Conservation (phyloP, 2,888 invertebrate species). For the Muscina levida region DNA sequence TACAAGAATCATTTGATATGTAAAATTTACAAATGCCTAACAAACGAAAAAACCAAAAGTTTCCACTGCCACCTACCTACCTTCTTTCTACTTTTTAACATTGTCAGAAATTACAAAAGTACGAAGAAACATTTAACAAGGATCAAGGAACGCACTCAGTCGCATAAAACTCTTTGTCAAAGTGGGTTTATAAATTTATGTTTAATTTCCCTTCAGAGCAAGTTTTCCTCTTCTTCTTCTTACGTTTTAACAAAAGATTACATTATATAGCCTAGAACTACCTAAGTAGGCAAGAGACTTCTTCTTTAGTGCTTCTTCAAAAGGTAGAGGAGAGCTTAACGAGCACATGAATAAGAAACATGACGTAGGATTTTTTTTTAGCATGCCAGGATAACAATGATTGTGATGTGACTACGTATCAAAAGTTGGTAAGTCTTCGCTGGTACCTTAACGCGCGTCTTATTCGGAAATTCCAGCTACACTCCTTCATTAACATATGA, state of each 20-base stretch:
- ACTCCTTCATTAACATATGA: conserved; percentile 61
- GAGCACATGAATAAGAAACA: too few species aligned
- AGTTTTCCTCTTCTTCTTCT: neutral
- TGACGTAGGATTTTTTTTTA: conserved; percentile 1
- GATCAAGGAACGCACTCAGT: conserved; percentile 40
- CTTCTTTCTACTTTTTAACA: too few species aligned
- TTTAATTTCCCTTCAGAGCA: conserved; percentile 43
- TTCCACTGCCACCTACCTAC: neutral
- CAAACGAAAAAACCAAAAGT: too few species aligned
- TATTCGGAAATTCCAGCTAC: too few species aligned
- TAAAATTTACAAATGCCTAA: conserved; percentile 28
- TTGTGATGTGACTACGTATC: conserved; percentile 19
- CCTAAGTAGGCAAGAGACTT: conserved; percentile 17
- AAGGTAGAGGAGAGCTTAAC: too few species aligned
- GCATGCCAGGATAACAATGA: neutral
- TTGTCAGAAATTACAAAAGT: conserved; percentile 1
- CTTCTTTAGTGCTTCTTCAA: too few species aligned
- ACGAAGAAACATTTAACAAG: conserved; percentile 50
- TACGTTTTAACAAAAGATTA: conserved; percentile 41
- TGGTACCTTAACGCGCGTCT: too few species aligned
- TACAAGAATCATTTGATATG: conserved; percentile 23
- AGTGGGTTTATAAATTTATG: conserved; percentile 41
- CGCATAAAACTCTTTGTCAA: conserved; percentile 24
- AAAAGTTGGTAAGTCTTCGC: conserved; percentile 20
- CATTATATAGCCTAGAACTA: too few species aligned